Base-by-base conservation (phyloP, 2,113 vertebrate species). In the Sylvietta virens region DNA sequence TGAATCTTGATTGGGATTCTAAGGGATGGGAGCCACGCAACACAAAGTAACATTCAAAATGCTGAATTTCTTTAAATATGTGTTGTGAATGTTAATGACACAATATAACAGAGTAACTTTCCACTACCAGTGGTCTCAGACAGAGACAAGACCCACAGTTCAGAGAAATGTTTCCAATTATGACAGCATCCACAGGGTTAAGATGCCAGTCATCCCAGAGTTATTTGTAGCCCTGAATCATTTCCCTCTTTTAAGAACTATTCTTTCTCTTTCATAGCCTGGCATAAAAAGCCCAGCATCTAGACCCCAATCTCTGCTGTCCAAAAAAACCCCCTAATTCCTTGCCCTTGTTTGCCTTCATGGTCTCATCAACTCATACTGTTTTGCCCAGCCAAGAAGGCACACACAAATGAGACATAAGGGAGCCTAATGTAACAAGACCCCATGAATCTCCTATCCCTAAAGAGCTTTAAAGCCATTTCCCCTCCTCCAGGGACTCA, bases 401-500 rank as follows among this genome's bases (percentile, higher is more conserved):
- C 60, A 90, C 30, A 91, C 13, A 64, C 42, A 89, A 89, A 95
- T 91, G 62, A 91, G 65, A 95, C 67, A 53, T 69, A 76, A 83
- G 57, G 64, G 71, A 94, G 28, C 11, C 47, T 65, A 16, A 40
- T 73, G 57, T 81, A 94, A 95, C 15, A 84, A 92, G 78, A 90
- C 61, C 20, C 54, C 78, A 84, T 72, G 94, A 95, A 86, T 93
- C 67, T 93, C 66, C 35, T 84, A 27, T 37, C 40, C 60, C 78
- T 88, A 54, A 91, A 88, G 88, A 93, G 62, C 48, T 92, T 91
- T 92, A 81, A 47, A 94, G 28, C 30, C 88, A 70, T 92, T 96
- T 97, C 61, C 37, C 31, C 83, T 93, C 65, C 95, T 96, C 83
- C n/a, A 47, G 88, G 65, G 84, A 91, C 57, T 81, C 85, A 88